These are phyloP conservation scores for Schlechtendalia chinensis DNA, from an alignment of 1,140 invertebrate genomes.

Conservation along the genomic window DNA sequence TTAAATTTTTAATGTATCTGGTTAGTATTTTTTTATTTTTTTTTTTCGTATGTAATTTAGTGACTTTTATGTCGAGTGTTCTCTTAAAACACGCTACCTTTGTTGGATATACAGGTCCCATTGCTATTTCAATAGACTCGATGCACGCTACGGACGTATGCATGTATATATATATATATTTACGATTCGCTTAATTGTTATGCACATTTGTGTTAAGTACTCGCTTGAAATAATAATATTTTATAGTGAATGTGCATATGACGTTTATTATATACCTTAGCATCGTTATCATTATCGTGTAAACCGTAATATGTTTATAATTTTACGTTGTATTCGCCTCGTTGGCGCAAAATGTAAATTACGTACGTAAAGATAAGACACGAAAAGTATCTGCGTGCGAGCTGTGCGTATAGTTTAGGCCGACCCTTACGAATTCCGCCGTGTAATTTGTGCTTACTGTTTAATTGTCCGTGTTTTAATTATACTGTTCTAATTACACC, in stretches of 20 bases:
- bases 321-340: neutral
- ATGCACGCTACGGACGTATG: neutral
- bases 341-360: neutral
- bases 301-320: slow-evolving; percentile 7
- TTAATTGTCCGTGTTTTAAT: slow-evolving; percentile 22
- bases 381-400: neutral
- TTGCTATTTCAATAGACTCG: neutral
- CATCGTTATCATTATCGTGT: slow-evolving; percentile 17
- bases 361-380: slow-evolving; percentile 2
- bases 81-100: neutral
- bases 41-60: too few relatives aligned
- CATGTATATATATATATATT: too few relatives aligned
- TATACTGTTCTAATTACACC: neutral
- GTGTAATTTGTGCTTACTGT: neutral
- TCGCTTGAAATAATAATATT: neutral
- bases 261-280: neutral
- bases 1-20: too few relatives aligned
- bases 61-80: neutral
- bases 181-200: neutral
- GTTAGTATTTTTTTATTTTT: too few relatives aligned
- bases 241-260: neutral
- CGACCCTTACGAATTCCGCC: neutral
- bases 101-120: neutral
- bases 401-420: neutral
- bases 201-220: neutral